phyloP scores from a whole-genome alignment of 2,113 vertebrate species.

The Camelus bactrianus region DNA sequence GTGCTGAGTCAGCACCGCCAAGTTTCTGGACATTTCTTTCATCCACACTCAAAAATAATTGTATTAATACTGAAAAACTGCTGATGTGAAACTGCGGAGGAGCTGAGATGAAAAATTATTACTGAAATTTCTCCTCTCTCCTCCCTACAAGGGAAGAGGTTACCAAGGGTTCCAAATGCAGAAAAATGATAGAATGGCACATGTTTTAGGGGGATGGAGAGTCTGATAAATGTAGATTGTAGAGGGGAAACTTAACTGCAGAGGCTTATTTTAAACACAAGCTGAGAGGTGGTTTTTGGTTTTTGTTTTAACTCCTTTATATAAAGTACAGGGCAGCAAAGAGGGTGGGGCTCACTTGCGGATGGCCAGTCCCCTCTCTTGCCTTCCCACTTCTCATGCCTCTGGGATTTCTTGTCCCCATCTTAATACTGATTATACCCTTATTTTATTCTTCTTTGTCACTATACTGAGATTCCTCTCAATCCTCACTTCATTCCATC shows the following conservation, averaged over 20 bases:
- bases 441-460: background rate
- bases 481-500: background rate
- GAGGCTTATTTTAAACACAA: background rate
- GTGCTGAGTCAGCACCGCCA: background rate
- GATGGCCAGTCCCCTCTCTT: no score
- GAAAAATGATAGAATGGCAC: background rate
- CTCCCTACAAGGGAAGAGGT: background rate
- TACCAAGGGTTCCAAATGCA: background rate
- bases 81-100: background rate
- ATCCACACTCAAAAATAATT: slow-evolving; percentile 31
- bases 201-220: background rate
- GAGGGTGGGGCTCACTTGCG: background rate
- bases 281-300: background rate
- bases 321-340: background rate
- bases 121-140: background rate
- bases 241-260: background rate
- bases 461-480: background rate
- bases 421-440: background rate
- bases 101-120: background rate
- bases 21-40: background rate
- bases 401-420: background rate
- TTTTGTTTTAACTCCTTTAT: background rate
- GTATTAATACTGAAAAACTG: slow-evolving; percentile 8
- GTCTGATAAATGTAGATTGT: background rate
- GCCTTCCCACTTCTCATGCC: background rate